These are phyloP conservation scores for Melitaea athalia DNA, from an alignment of 2,888 invertebrate species.

Conservation along the genomic window DNA sequence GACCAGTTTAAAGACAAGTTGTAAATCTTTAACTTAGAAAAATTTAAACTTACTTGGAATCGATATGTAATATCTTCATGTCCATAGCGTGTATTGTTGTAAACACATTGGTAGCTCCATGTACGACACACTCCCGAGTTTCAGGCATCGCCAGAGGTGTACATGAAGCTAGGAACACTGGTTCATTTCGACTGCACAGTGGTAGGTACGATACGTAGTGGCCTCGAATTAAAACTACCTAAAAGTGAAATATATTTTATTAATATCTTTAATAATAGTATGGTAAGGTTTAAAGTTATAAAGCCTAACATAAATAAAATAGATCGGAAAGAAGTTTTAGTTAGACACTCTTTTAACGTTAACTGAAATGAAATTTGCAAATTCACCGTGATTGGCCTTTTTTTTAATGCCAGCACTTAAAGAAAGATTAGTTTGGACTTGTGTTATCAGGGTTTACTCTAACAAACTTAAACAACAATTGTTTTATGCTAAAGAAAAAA, in stretches of 20 bases:
- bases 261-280: too few relatives aligned
- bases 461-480: too few relatives aligned
- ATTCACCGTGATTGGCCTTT: too few relatives aligned
- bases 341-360: too few relatives aligned
- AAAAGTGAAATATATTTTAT: constrained; percentile 9
- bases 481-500: too few relatives aligned
- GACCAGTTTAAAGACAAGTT: not conserved
- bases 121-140: constrained; percentile 96
- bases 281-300: too few relatives aligned
- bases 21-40: not conserved
- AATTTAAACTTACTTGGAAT: constrained; percentile 64
- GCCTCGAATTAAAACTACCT: constrained; percentile 98
- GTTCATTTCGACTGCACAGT: constrained; percentile 96
- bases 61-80: constrained; percentile 98
- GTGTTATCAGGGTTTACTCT: too few relatives aligned
- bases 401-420: too few relatives aligned
- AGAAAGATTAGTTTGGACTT: too few relatives aligned
- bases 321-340: too few relatives aligned
- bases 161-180: constrained; percentile 97
- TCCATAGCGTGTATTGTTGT: constrained; percentile 98
- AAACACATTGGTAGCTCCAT: constrained; percentile 98
- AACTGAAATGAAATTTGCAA: too few relatives aligned
- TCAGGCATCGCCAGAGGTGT: constrained; percentile 99
- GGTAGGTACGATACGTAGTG: constrained; percentile 97
- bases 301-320: too few relatives aligned